Evolutionary conservation across 1,140 invertebrate species (phyloP), one percentile per base, ranked within the genome.

Genomic region (Globodera ellingtonae): DNA sequence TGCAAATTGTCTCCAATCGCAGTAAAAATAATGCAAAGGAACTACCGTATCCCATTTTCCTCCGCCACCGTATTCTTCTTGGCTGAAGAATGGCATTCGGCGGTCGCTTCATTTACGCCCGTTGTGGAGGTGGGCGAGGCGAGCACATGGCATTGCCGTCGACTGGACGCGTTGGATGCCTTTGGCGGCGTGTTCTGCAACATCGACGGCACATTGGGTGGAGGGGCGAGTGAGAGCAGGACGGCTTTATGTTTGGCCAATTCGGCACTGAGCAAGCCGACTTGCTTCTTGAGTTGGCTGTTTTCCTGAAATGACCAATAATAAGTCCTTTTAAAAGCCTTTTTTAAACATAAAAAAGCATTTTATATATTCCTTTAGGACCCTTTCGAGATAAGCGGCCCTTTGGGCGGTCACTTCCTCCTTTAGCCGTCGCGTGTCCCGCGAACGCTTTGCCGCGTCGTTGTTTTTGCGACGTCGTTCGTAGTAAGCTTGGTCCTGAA

Each of bases 391-490:
- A 79, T 56, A 79, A 3, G 52, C 44, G 9, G 78, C 78, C 44
- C 71, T 76, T 44, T 78, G 71, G 18, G 78, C 78, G 18, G 78
- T 79, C 48, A n/a, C 4, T 46, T 79, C 78, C 66, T 79, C 84
- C 75, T 97, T 95, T 15, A 93, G 92, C 84, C 95, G 92, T 76
- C 96, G 91, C 0, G 94, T 93, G 85, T 98, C 95, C 59, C 96
- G 91, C 0, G 95, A 97, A 77, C 95, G 92, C 89, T 98, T 98
- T 0, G 96, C 96, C 0, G 96, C 96, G 83, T 94, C 94, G 89
- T 98, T 98, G 89, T 98, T 98, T 89, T 96, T 96, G 78, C 93
- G 92, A 10, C 96, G 90, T 79, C 95, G 92, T 87, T 95, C 94
- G 91, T 93, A 93, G 87, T 98, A 98, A 0, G 93, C 93, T 0